Evolutionary conservation across 2,113 vertebrate genomes (phyloP).

Genomic region (Sinocyclocheilus grahami): DNA sequence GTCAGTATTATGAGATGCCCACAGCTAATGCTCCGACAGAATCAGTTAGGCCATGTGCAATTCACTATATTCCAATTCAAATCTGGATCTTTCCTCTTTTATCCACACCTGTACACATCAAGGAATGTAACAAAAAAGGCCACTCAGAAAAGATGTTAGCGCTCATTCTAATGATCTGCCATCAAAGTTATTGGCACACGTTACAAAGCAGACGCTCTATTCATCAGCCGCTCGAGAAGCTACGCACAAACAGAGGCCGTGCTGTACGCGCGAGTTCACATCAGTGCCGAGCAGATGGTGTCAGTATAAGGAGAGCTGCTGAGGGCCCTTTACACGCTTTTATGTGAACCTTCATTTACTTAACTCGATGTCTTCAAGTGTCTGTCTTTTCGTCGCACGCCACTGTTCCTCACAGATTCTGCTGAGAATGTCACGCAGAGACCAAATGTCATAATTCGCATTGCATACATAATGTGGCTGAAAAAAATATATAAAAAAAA

Average conservation of each 20-base stretch:
- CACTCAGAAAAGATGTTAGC: slow-evolving; percentile 41
- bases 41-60: not conserved
- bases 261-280: slow-evolving; percentile 1
- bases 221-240: slow-evolving; percentile 45
- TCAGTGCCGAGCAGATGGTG: slow-evolving; percentile 37
- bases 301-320: slow-evolving; percentile 24
- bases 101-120: slow-evolving; percentile 44
- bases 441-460: too few species aligned
- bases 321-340: slow-evolving; percentile 45
- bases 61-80: slow-evolving; percentile 27
- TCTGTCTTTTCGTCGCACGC: not conserved
- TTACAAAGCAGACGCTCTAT: slow-evolving; percentile 51
- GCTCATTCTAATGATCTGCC: slow-evolving; percentile 56
- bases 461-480: too few species aligned
- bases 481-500: too few species aligned
- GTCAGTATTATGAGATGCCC: not conserved
- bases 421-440: not conserved
- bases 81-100: not conserved
- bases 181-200: slow-evolving; percentile 49
- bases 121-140: slow-evolving; percentile 33
- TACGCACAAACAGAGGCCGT: slow-evolving; percentile 36
- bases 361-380: slow-evolving; percentile 25
- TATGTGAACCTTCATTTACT: slow-evolving; percentile 34
- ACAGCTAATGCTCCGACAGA: slow-evolving; percentile 24
- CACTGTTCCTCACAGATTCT: not conserved